Conservation (phyloP, 2,797 vertebrate species). For the Mormyrus hasselquistii region DNA sequence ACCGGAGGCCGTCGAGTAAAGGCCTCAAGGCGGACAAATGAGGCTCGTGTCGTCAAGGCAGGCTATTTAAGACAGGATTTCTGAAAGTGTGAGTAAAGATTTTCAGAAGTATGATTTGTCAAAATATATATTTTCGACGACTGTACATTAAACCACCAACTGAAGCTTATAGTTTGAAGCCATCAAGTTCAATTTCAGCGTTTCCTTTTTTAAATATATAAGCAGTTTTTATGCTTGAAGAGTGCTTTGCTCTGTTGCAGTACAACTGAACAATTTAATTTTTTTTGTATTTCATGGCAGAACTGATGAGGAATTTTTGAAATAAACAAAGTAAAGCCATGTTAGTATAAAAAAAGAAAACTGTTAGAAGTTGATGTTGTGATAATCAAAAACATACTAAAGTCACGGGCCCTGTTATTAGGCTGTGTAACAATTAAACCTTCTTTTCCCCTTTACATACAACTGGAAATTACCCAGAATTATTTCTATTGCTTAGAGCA, state of each 20-base stretch:
- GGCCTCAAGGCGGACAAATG: background rate
- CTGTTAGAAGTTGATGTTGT: background rate
- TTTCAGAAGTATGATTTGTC: slow-evolving; percentile 15
- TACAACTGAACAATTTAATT: background rate
- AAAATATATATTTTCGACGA: slow-evolving; percentile 9
- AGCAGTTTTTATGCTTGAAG: slow-evolving; percentile 20
- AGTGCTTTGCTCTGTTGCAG: slow-evolving; percentile 30
- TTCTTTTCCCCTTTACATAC: background rate
- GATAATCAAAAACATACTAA: background rate
- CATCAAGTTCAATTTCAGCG: slow-evolving; percentile 25
- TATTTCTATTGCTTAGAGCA: background rate
- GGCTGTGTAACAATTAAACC: background rate
- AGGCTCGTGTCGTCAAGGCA: background rate
- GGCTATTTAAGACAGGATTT: slow-evolving; percentile 17
- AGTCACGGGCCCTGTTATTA: background rate
- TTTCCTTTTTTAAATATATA: slow-evolving; percentile 47
- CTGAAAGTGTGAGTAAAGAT: background rate
- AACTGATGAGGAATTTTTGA: background rate
- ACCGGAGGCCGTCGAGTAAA: slow-evolving; percentile 65
- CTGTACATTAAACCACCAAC: slow-evolving; percentile 3
- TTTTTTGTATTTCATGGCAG: background rate
- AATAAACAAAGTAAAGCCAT: background rate
- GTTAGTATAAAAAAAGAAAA: background rate
- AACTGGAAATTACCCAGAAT: background rate
- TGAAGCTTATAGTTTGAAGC: slow-evolving; percentile 17